A percentile compares a stretch with the other conserved stretches of the same genome.
phyloP scores from a whole-genome alignment of 2,888 invertebrate species.

The Pomacea canaliculata region DNA sequence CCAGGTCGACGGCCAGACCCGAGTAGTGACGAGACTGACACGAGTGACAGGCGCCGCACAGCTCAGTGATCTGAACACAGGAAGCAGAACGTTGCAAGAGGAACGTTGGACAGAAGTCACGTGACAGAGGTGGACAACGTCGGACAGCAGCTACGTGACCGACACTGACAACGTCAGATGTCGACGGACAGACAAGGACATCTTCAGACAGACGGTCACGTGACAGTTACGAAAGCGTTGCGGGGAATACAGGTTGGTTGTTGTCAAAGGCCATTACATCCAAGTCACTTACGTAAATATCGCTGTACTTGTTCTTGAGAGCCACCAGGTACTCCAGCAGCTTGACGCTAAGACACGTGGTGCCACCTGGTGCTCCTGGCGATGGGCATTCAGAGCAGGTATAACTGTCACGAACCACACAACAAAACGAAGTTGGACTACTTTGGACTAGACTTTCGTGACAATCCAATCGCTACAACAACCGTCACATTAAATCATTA shows the following conservation, averaged over 20 bases:
- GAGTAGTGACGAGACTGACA: constrained; percentile 48
- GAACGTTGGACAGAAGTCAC: too few relatives aligned
- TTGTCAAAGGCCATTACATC: too few relatives aligned
- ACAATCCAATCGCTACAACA: not conserved
- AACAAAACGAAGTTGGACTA: not conserved
- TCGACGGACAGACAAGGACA: too few relatives aligned
- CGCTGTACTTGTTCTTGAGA: constrained; percentile 35
- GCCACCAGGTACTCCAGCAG: constrained; percentile 40
- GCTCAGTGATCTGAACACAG: constrained; percentile 45
- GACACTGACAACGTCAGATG: too few relatives aligned
- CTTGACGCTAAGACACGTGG: constrained; percentile 39
- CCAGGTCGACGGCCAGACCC: constrained; percentile 46
- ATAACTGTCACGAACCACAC: constrained; percentile 31
- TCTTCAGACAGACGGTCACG: too few relatives aligned
- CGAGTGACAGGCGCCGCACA: constrained; percentile 47
- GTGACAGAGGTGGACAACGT: too few relatives aligned
- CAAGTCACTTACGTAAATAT: not conserved
- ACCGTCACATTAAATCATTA: not conserved
- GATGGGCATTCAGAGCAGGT: constrained; percentile 36
- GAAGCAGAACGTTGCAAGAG: not conserved
- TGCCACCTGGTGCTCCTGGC: constrained; percentile 41
- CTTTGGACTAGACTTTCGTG: not conserved
- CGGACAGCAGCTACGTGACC: too few relatives aligned
- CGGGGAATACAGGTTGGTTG: not conserved
- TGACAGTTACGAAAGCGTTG: too few relatives aligned